phyloP scores from a whole-genome alignment of 2,797 vertebrate species.

The Acropternis orthonyx region DNA sequence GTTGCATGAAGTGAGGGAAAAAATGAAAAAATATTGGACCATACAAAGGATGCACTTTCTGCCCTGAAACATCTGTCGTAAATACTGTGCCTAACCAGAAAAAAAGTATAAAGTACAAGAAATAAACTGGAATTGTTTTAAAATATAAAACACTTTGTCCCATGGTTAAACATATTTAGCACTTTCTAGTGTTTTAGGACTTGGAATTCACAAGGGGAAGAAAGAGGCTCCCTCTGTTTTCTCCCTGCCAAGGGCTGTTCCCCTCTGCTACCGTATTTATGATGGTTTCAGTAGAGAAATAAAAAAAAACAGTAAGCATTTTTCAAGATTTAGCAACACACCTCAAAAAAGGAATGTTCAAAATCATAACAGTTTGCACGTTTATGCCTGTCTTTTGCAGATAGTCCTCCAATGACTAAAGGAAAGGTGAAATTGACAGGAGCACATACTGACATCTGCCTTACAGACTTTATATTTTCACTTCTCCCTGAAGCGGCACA shows the following conservation, averaged over 20 bases:
- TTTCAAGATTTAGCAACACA: neutral
- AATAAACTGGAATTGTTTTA: neutral
- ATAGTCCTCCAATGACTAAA: neutral
- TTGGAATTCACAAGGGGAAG: constrained; percentile 1
- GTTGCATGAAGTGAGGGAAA: neutral
- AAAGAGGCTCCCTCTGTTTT: neutral
- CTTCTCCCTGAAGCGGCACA: neutral
- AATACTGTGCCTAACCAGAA: neutral
- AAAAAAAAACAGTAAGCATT: neutral
- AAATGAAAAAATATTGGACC: neutral
- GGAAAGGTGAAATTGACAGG: neutral
- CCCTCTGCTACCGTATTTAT: neutral
- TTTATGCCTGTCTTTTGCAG: neutral
- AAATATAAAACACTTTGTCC: neutral
- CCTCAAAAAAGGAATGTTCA: neutral
- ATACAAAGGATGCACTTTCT: neutral
- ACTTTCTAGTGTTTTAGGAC: constrained; percentile 42
- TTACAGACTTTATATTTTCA: neutral
- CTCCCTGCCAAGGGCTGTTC: neutral
- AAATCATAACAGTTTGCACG: neutral
- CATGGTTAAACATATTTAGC: neutral
- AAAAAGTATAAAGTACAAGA: neutral
- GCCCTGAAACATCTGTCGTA: neutral
- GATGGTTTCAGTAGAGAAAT: neutral
- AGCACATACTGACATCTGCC: neutral